Base-by-base conservation (phyloP, 1,140 invertebrate species). In the Ceratosolen fusciceps region DNA sequence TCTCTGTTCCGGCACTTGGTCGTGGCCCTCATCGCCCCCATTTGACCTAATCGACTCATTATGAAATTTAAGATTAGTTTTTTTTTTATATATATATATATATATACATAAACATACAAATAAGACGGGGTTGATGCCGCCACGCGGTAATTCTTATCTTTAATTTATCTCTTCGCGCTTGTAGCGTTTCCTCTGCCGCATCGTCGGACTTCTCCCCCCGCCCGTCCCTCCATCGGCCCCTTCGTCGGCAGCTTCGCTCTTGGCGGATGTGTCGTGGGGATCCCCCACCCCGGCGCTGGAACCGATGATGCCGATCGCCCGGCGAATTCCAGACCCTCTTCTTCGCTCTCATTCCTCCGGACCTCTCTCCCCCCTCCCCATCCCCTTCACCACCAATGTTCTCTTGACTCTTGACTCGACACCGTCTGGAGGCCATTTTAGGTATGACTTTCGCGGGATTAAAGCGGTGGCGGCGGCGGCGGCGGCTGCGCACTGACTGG, bases 401-500 rank as follows among this genome's bases (percentile, higher is more conserved):
- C 43, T 56, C 72, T 49, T 47, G 43, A 68, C 77, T 74, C 47
- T 76, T 43, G 68, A 39, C 52, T 54, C 34, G 67, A 10, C 65
- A 29, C n/a, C 19, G 37, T 21, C 37, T 21, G 26, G 71, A 37
- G 62, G 49, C 84, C 83, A 85, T 85, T 86, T 84, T 84, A 83
- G 83, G 83, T 84, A 83, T 81, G 81, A 85, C 83, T 83, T 84
- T 85, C 81, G 84, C 84, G 72, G 83, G 14, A 52, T 21, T 14
- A 52, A 52, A 52, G 21, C n/a, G n/a, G n/a, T n/a, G n/a, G n/a
- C n/a, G n/a, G n/a, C n/a, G 16, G n/a, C n/a, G n/a, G n/a, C n/a
- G n/a, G n/a, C n/a, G n/a, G n/a, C n/a, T n/a, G n/a, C n/a, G n/a
- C n/a, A n/a, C n/a, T n/a, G n/a, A n/a, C n/a, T n/a, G n/a, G n/a